Percentiles rank a stretch among this genome's conserved stretches.
Evolutionary conservation across 2,797 vertebrate genomes (phyloP).

Genomic region (Cuculus canorus): DNA sequence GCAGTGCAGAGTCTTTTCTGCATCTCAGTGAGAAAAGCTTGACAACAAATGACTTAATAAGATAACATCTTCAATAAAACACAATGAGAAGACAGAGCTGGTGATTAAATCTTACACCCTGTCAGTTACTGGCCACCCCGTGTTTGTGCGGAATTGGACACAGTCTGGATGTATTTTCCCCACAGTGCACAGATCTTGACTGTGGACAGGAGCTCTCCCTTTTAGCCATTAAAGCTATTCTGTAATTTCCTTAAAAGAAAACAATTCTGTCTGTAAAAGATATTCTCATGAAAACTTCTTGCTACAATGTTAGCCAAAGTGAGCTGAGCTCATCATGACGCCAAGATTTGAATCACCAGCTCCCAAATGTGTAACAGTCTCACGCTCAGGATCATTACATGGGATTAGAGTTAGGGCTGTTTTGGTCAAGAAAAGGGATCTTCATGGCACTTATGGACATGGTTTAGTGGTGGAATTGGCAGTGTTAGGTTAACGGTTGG

Average conservation of each 20-base stretch:
- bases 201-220: neutral
- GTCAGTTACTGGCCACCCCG: neutral
- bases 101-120: neutral
- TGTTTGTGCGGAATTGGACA: fast-evolving
- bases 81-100: neutral
- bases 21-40: neutral
- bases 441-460: too few species aligned
- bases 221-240: neutral
- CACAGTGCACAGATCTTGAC: neutral
- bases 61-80: neutral
- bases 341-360: neutral
- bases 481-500: too few species aligned
- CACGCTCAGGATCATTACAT: neutral
- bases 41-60: neutral
- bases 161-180: neutral
- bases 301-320: neutral
- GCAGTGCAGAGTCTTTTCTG: neutral
- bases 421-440: neutral
- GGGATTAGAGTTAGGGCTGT: neutral
- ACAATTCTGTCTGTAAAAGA: neutral
- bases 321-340: neutral
- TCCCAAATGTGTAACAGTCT: neutral
- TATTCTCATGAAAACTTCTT: neutral
- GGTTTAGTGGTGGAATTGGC: too few species aligned
- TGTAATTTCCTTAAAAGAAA: neutral